These are phyloP conservation scores for Metopia argyrocephala DNA, from an alignment of 2,888 invertebrate genomes.

Conservation along the genomic window DNA sequence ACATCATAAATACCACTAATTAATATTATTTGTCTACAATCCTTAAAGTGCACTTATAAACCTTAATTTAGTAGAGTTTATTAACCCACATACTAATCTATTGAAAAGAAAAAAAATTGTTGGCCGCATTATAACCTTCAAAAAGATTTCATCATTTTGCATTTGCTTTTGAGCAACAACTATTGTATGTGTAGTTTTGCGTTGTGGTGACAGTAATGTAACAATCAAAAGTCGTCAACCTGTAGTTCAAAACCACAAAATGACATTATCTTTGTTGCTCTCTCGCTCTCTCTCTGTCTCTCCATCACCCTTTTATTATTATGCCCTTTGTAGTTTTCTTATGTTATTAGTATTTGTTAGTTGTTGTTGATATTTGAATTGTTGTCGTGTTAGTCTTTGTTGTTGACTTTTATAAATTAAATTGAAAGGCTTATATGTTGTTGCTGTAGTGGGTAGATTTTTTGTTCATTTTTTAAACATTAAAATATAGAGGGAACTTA, in stretches of 20 bases:
- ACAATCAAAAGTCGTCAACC: constrained; percentile 63
- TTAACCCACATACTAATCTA: background rate
- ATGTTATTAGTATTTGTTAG: background rate
- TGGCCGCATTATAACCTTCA: constrained; percentile 5
- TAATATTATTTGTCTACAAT: background rate
- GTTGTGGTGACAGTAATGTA: constrained; percentile 19
- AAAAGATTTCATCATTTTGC: background rate
- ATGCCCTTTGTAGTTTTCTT: background rate
- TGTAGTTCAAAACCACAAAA: constrained; percentile 63
- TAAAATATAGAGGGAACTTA: background rate
- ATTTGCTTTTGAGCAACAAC: too few species aligned
- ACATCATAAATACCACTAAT: background rate
- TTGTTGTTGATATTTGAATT: background rate
- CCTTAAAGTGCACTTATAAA: background rate
- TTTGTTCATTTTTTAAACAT: background rate
- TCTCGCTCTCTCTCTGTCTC: too few species aligned
- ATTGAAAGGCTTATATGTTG: constrained; percentile 8
- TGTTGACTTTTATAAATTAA: constrained; percentile 4
- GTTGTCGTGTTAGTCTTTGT: constrained; percentile 7
- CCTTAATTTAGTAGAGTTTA: background rate
- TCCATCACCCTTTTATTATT: too few species aligned
- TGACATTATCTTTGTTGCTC: constrained; percentile 55
- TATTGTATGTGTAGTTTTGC: too few species aligned
- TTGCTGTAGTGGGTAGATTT: background rate
- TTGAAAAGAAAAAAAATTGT: background rate